These are phyloP conservation scores for Percopsis omiscomaycus DNA, from an alignment of 2,797 vertebrate genomes.

Conservation along the genomic window DNA sequence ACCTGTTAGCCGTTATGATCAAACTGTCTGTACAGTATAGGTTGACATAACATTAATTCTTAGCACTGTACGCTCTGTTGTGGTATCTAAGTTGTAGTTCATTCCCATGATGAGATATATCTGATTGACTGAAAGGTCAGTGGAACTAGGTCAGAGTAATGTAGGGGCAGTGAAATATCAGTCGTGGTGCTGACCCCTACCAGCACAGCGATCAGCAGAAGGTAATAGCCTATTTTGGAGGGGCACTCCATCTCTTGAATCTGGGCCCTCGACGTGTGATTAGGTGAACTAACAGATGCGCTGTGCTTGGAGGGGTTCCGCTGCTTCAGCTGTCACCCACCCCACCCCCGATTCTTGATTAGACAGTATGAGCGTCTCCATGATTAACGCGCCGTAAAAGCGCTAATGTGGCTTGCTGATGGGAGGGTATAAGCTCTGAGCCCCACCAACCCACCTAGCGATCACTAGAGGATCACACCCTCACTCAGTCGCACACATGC, in stretches of 20 bases:
- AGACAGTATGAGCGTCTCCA: slow-evolving; percentile 62
- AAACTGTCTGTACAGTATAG: slow-evolving; percentile 36
- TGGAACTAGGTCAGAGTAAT: slow-evolving; percentile 18
- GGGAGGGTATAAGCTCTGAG: slow-evolving; percentile 49
- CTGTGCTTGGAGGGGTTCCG: slow-evolving; percentile 55
- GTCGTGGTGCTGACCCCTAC: slow-evolving; percentile 15
- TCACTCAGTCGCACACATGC: slow-evolving; percentile 15
- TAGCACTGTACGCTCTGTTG: too few species aligned
- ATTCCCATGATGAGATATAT: slow-evolving; percentile 16
- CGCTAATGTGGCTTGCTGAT: slow-evolving; percentile 57
- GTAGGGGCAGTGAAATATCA: slow-evolving; percentile 3
- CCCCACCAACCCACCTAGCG: neutral
- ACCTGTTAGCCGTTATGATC: slow-evolving; percentile 23
- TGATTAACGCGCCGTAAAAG: slow-evolving; percentile 57
- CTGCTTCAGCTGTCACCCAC: slow-evolving; percentile 27
- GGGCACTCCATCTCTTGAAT: slow-evolving; percentile 44
- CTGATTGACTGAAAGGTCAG: slow-evolving; percentile 1
- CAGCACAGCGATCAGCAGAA: slow-evolving; percentile 44
- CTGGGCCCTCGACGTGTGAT: slow-evolving; percentile 55
- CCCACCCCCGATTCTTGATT: slow-evolving; percentile 44
- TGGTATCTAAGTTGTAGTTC: neutral
- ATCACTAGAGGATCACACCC: slow-evolving; percentile 1
- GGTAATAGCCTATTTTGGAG: slow-evolving; percentile 56
- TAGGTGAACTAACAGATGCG: slow-evolving; percentile 68
- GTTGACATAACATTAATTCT: slow-evolving; percentile 14